Conservation (phyloP, 2,113 vertebrate genomes). For the Megaptera novaeangliae region DNA sequence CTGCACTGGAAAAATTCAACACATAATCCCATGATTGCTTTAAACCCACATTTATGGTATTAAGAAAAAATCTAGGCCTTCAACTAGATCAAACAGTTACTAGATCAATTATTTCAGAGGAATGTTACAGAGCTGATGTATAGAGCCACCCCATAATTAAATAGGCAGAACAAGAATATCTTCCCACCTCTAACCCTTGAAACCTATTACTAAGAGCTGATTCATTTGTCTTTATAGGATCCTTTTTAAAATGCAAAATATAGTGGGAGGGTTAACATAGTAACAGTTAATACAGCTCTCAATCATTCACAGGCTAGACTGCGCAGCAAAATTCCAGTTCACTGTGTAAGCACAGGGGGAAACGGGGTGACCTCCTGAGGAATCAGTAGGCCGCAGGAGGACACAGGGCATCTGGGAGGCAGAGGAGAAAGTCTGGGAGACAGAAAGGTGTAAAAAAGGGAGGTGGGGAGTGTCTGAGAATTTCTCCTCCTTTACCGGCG, state of each 20-base stretch:
- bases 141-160: background rate
- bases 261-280: background rate
- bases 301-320: background rate
- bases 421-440: background rate
- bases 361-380: background rate
- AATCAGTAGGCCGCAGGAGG: background rate
- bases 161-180: background rate
- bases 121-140: background rate
- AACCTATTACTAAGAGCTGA: background rate
- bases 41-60: background rate
- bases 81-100: background rate
- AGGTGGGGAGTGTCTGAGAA: background rate
- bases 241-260: constrained; percentile 24
- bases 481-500: background rate
- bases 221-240: background rate
- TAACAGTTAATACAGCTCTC: background rate
- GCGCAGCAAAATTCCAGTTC: background rate
- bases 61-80: background rate
- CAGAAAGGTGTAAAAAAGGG: background rate
- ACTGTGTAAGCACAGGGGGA: background rate
- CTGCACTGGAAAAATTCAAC: background rate
- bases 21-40: background rate
- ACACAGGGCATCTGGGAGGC: background rate
- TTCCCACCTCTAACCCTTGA: background rate
- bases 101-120: background rate